Evolutionary conservation across 2,113 vertebrate genomes (phyloP).

Genomic region (Dromiciops gliroides): DNA sequence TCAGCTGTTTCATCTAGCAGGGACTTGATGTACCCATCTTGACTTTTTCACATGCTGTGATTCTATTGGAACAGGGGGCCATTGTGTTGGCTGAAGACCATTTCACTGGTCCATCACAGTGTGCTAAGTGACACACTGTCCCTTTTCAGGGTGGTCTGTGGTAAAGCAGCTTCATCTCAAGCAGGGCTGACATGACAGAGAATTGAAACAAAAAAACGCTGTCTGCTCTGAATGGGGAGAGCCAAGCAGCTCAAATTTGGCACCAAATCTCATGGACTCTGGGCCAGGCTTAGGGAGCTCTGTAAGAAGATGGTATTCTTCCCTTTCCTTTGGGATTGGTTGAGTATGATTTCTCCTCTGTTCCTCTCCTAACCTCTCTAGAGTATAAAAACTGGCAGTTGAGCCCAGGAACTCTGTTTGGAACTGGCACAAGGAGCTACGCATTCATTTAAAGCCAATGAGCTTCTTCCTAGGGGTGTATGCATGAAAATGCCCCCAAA

Average conservation of each 20-base stretch:
- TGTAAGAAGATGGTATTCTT: conserved; percentile 7
- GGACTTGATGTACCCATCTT: conserved; percentile 10
- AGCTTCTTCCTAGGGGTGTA: conserved; percentile 44
- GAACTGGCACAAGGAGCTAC: conserved; percentile 55
- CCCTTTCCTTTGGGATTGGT: conserved; percentile 31
- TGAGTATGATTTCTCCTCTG: conserved; percentile 1
- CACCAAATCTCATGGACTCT: conserved; percentile 29
- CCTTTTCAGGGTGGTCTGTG: conserved; percentile 76
- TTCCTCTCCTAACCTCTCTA: background rate
- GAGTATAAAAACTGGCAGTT: conserved; percentile 58
- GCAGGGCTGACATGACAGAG: conserved; percentile 54
- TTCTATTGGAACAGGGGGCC: conserved; percentile 71
- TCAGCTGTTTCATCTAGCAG: conserved; percentile 27
- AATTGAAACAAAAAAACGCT: conserved; percentile 75
- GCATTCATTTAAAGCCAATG: conserved; percentile 51
- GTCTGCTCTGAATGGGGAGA: conserved; percentile 47
- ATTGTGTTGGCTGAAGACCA: conserved; percentile 56
- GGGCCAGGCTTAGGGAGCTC: conserved; percentile 14
- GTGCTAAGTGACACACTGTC: conserved; percentile 62
- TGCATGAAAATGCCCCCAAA: conserved; percentile 59
- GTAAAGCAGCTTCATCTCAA: conserved; percentile 51
- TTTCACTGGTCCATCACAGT: conserved; percentile 11
- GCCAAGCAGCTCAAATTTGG: conserved; percentile 53
- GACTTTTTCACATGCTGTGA: conserved; percentile 15
- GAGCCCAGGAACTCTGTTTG: conserved; percentile 33